Percentiles rank a stretch among this genome's conserved stretches.
These are phyloP conservation scores for Heliconius eleuchia DNA, from an alignment of 1,140 invertebrate genomes.

Conservation along the genomic window DNA sequence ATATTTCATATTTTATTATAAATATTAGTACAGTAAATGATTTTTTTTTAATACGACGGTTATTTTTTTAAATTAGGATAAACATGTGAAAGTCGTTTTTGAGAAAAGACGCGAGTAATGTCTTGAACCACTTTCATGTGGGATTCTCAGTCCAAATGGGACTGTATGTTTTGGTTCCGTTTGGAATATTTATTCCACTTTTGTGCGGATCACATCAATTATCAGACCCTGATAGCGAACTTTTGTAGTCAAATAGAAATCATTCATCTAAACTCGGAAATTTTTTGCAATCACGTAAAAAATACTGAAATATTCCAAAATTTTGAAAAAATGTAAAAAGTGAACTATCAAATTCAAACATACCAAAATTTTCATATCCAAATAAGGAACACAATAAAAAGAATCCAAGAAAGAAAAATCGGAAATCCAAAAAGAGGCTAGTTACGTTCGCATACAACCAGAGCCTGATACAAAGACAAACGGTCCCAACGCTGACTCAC, in stretches of 20 bases:
- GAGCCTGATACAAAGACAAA: conserved; percentile 54
- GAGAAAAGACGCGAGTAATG: neutral
- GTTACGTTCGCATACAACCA: conserved; percentile 34
- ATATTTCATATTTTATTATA: neutral
- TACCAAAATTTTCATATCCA: neutral
- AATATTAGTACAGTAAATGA: neutral
- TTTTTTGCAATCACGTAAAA: neutral
- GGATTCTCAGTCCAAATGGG: conserved; percentile 51
- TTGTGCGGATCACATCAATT: conserved; percentile 63
- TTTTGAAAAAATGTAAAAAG: neutral
- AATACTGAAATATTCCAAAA: neutral
- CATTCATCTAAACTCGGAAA: neutral
- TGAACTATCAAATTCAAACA: neutral
- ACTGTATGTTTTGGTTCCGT: conserved; percentile 46
- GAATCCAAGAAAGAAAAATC: neutral
- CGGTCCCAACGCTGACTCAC: conserved; percentile 82
- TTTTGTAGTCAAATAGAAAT: conserved; percentile 22
- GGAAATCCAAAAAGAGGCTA: neutral
- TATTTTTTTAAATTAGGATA: conserved; percentile 8
- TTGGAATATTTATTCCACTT: conserved; percentile 59
- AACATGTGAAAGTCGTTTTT: neutral
- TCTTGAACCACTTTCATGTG: conserved; percentile 63
- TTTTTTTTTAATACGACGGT: neutral
- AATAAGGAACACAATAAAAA: neutral
- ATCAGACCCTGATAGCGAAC: conserved; percentile 63